Base-by-base conservation (phyloP, 2,113 vertebrate genomes). In the Scortum barcoo region DNA sequence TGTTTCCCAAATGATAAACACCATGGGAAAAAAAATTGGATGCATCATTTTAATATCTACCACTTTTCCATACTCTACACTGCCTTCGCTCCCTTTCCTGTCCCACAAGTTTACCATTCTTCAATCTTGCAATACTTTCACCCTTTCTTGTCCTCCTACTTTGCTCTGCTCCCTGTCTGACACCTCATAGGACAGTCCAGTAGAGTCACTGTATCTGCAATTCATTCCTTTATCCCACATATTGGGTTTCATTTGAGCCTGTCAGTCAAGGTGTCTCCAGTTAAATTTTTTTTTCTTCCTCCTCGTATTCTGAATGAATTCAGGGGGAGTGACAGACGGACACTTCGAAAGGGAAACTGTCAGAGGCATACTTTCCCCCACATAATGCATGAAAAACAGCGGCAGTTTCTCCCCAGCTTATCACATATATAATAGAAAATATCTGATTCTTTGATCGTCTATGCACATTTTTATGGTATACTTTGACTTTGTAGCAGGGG, bases 181-280 rank as follows among this genome's bases (percentile, higher is more conserved):
- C 83, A 75, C 79, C 71, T 91, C 78, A 80, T 48, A 84, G 69
- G 51, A 61, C 20, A 72, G 67, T 63, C 74, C 80, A 79, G 78
- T 58, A 60, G 28, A 89, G 82, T 81, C 87, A 76, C 72, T 86
- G 81, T 88, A 92, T 91, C 91, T 90, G 88, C 86, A 91, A 91
- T 93, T 87, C 88, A 85, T 83, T 89, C 73, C 83, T 81, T 87
- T 50, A 75, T 91, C 76, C 76, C 38, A 86, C 86, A 92, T 93
- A 91, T 81, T 93, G 88, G 57, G 76, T 91, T 95, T 94, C 91
- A 95, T 94, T 94, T 93, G 84, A 85, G 85, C 53, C 90, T 90
- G 93, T 92, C 94, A 94, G 84, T 95, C 93, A 94, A 89, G 82
- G 79, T 73, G 71, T 81, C 86, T 90, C 80, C 80, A 86, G 86